Conservation (phyloP, 2,797 vertebrate genomes). For the Tokudaia tokunoshimensis region DNA sequence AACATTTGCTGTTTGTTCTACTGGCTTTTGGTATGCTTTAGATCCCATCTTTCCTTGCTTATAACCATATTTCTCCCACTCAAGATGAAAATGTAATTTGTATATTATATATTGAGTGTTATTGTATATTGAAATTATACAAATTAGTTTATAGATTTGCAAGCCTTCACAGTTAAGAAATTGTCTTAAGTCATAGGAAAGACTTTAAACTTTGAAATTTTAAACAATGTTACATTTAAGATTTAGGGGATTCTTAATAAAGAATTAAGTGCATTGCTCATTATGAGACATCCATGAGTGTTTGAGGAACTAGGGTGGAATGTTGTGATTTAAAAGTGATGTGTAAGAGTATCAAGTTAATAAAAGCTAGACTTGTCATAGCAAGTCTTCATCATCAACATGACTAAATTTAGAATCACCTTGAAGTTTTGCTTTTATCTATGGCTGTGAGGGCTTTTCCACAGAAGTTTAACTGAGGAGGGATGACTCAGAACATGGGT, state of each 20-base stretch:
- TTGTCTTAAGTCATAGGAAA: neutral
- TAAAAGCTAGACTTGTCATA: neutral
- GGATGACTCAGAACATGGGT: neutral
- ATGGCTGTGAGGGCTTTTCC: neutral
- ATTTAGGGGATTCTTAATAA: neutral
- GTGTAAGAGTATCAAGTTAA: neutral
- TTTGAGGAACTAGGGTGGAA: neutral
- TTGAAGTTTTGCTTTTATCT: neutral
- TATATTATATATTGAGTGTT: neutral
- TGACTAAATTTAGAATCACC: neutral
- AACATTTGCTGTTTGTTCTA: neutral
- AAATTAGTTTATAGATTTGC: neutral
- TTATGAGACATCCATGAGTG: neutral
- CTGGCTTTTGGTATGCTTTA: neutral
- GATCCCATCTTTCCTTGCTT: neutral
- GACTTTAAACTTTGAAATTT: neutral
- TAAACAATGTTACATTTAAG: neutral
- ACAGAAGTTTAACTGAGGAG: neutral
- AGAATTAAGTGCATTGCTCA: neutral
- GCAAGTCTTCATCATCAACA: neutral
- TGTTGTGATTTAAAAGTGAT: neutral
- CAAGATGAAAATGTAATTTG: neutral
- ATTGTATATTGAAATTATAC: neutral
- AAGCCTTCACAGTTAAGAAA: neutral
- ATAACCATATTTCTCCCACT: neutral